Evolutionary conservation across 2,113 vertebrate species (phyloP), one percentile per base, ranked within the genome.

Genomic region (Lophura nycthemera): DNA sequence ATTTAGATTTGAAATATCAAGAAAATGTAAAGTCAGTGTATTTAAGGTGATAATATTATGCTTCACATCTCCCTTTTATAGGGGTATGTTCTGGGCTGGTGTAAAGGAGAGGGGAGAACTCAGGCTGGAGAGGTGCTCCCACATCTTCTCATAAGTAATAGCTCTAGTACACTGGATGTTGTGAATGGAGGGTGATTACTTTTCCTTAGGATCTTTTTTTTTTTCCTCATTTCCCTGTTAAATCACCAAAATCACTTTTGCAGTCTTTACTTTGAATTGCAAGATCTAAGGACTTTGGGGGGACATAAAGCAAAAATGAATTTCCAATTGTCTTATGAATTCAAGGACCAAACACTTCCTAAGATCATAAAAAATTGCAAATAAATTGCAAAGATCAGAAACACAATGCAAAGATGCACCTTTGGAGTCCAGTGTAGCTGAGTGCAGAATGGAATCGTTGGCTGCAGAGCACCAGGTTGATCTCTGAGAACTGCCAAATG

Each of bases 1-100:
- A 4, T 4, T 11, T 65, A 59, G 18, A 7, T 21, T 74, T 66
- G 16, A 47, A n/a, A 3, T 7, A 8, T 15, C 42, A 15, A n/a
- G 5, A 43, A 73, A 52, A 0, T 11, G 16, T 42, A 36, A 32
- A 72, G 20, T 9, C 45, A 69, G 43, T 42, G 22, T 4, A n/a
- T 25, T 42, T 64, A 40, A 78, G 24, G 12, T 70, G 27, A 22
- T n/a, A 42, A 82, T 30, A 69, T 40, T 27, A n/a, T 3, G 5
- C 3, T 10, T 71, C 43, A 10, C 16, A 38, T 7, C 5, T 20
- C 22, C 34, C 19, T 25, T 36, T 30, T 85, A 82, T 94, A 22
- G 30, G 57, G 47, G 30, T 6, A 3, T 1, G 1, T 32, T 66
- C 1, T 0, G 29, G 20, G 14, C 25, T 69, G 47, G 13, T 21